A percentile compares a stretch with the other conserved stretches of the same genome.
Evolutionary conservation across 1,140 invertebrate genomes (phyloP).

Genomic region (Lordiphosa stackelbergi): DNA sequence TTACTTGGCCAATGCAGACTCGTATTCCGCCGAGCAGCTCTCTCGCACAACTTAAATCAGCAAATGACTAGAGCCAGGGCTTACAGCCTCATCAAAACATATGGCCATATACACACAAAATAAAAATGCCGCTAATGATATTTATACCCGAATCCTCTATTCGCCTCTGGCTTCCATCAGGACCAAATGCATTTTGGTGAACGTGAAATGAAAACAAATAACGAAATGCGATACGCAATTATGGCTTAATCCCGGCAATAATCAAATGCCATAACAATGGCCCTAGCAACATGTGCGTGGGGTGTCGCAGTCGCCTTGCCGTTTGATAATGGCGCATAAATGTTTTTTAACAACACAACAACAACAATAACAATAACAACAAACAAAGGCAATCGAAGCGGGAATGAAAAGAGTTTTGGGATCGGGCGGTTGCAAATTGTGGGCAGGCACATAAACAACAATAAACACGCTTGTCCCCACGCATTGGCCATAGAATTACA

Average conservation of each 20-base stretch:
- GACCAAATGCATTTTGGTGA: slow-evolving; percentile 10
- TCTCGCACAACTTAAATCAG: slow-evolving; percentile 15
- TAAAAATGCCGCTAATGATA: slow-evolving; percentile 26
- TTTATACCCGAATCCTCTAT: slow-evolving; percentile 7
- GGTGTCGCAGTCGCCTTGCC: slow-evolving; percentile 56
- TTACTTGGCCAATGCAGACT: slow-evolving; percentile 11
- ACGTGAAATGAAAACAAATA: slow-evolving; percentile 64
- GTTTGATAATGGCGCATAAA: slow-evolving; percentile 69
- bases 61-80: slow-evolving; percentile 27
- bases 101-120: slow-evolving; percentile 29
- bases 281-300: slow-evolving; percentile 39
- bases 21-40: background rate
- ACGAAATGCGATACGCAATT: slow-evolving; percentile 70
- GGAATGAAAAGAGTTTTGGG: no score
- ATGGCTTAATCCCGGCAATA: slow-evolving; percentile 68
- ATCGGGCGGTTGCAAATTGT: no score
- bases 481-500: slow-evolving; percentile 55
- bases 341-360: slow-evolving; percentile 68
- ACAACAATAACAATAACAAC: slow-evolving; percentile 66
- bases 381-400: slow-evolving; percentile 63
- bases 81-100: slow-evolving; percentile 45
- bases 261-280: slow-evolving; percentile 56
- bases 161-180: slow-evolving; percentile 9
- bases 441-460: slow-evolving; percentile 59
- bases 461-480: slow-evolving; percentile 64